A percentile compares a stretch with the other conserved stretches of the same genome.
phyloP scores from a whole-genome alignment of 2,113 vertebrate species.

The Melanocharis versteri region DNA sequence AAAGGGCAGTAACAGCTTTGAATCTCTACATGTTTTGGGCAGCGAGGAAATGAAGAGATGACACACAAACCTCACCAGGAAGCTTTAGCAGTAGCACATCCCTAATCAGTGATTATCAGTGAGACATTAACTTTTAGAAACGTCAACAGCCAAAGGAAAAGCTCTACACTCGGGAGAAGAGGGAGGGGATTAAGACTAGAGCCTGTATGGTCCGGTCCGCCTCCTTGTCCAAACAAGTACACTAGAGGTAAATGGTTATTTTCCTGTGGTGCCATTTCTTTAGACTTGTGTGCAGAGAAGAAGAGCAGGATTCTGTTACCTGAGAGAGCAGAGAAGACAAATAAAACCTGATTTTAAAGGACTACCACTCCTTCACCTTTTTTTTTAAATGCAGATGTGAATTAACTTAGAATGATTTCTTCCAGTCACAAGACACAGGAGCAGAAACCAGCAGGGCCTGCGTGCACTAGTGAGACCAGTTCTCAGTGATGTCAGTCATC shows the following conservation, averaged over 20 bases:
- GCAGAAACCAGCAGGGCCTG: neutral
- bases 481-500: neutral
- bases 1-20: neutral
- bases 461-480: neutral
- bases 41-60: neutral
- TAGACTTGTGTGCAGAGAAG: neutral
- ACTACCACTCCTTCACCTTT: neutral
- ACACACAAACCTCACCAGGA: neutral
- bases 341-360: constrained; percentile 32
- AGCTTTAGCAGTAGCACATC: neutral
- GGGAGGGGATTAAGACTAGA: neutral
- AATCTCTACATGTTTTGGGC: neutral
- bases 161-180: neutral
- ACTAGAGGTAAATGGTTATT: neutral
- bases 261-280: neutral
- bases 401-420: neutral
- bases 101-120: neutral
- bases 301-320: neutral
- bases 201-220: accelerated
- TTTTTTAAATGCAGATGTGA: neutral
- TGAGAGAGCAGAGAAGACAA: neutral
- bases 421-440: neutral
- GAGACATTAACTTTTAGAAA: neutral
- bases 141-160: neutral
- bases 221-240: neutral